These are phyloP conservation scores for Ecliptopera silaceata DNA, from an alignment of 2,888 invertebrate genomes.

Conservation along the genomic window DNA sequence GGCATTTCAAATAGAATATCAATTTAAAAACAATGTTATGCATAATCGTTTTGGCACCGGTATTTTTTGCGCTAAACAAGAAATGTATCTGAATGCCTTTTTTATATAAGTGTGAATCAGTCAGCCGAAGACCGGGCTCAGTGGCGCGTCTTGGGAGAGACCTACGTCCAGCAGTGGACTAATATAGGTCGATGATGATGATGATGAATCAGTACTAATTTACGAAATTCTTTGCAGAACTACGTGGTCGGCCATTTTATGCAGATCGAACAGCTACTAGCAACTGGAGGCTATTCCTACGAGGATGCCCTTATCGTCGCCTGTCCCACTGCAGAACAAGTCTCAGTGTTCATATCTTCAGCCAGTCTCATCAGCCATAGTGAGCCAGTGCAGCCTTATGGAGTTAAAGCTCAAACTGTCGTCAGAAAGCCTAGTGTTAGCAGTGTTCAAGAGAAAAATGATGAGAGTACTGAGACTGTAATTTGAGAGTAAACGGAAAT, in stretches of 20 bases:
- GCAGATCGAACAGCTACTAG: slow-evolving; percentile 90
- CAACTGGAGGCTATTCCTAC: slow-evolving; percentile 88
- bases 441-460: slow-evolving; percentile 46
- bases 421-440: slow-evolving; percentile 64
- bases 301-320: slow-evolving; percentile 93
- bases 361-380: slow-evolving; percentile 85
- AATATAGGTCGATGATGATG: no score
- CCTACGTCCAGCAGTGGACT: no score
- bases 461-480: slow-evolving; percentile 24
- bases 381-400: slow-evolving; percentile 73
- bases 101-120: no score
- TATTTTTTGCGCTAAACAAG: no score
- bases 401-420: slow-evolving; percentile 64
- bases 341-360: slow-evolving; percentile 93
- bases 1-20: no score
- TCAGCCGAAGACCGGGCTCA: no score
- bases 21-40: no score
- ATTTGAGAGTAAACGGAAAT: no score
- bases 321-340: slow-evolving; percentile 96
- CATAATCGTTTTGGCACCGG: no score
- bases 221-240: slow-evolving; percentile 81
- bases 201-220: no score
- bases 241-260: slow-evolving; percentile 95
- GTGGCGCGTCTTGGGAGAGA: no score
- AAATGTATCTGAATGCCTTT: no score